Base-by-base conservation (phyloP, 2,113 vertebrate species). In the Numenius arquata region DNA sequence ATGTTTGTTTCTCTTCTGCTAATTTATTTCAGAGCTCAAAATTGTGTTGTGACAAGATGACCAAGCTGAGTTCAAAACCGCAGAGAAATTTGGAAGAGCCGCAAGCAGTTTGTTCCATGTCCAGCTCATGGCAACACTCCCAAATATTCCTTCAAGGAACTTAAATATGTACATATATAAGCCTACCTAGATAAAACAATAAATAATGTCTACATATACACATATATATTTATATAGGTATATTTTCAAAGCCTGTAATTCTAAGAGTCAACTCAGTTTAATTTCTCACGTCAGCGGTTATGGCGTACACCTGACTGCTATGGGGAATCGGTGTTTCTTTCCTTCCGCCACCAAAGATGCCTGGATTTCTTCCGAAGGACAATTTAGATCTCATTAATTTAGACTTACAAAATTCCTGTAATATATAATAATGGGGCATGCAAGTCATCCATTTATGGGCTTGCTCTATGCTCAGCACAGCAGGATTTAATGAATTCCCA, bases 21-120 rank as follows among this genome's bases (percentile, higher is more conserved):
- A 70, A 93, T 95, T 97, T 97, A 94, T 92, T 97, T 96, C 93
- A 76, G 81, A 95, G 74, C 77, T 91, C 88, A 81, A 84, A 97
- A 89, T 9, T 79, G 66, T 97, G 94, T 97, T 98, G 97, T 98
- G 96, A 98, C 95, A 97, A 95, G 95, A 91, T 97, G 98, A 97
- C 96, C 97, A 52, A 6, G 18, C 74, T 47, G 78, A 94, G 88
- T 90, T 97, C 96, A 91, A 89, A 94, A 61, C 56, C 41, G 92
- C 45, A 93, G 90, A 88, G 72, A 94, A 88, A 94, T 77, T 66
- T 48, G 73, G 36, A 93, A 70, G 19, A 94, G 82, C 72, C 92
- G 87, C 70, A 93, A 73, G 94, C 73, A 75, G 30, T 78, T 97
- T 91, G 71, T 93, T 95, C 86, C 38, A 7, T 56, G 93, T 89